Percentiles rank a stretch among this genome's conserved stretches.
phyloP scores from a whole-genome alignment of 2,888 invertebrate species.

The Apamea anceps region DNA sequence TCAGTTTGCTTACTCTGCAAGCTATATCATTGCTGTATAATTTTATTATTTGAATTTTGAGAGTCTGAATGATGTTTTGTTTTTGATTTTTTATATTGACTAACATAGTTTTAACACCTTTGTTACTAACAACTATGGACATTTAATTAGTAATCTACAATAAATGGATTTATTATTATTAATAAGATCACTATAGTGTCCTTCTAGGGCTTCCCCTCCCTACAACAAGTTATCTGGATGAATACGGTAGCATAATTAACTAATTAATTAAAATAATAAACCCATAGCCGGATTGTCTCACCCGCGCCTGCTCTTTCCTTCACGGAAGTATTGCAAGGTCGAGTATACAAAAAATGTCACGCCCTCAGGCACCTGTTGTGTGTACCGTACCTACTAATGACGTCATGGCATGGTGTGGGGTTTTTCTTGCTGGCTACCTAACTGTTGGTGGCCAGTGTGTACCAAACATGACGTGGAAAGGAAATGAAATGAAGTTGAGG shows the following conservation, averaged over 20 bases:
- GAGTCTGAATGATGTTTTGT: too few species aligned
- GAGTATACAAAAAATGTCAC: conserved; percentile 59
- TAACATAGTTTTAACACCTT: too few species aligned
- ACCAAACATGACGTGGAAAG: neutral
- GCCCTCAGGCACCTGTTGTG: conserved; percentile 58
- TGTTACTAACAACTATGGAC: too few species aligned
- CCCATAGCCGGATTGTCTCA: conserved; percentile 16
- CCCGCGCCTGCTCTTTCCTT: conserved; percentile 56
- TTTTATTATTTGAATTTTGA: too few species aligned
- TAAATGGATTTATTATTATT: too few species aligned
- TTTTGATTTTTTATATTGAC: too few species aligned
- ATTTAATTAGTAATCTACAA: too few species aligned
- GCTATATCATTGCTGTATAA: too few species aligned
- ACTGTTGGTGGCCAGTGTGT: neutral
- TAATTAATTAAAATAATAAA: conserved; percentile 23
- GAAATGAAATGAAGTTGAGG: too few species aligned
- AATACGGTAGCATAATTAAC: neutral
- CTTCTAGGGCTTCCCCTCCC: neutral
- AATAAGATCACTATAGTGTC: neutral
- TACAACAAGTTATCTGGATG: neutral
- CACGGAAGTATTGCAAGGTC: conserved; percentile 64
- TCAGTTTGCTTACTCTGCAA: too few species aligned
- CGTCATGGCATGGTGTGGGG: conserved; percentile 1
- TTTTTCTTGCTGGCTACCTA: conserved; percentile 13
- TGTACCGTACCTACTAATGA: conserved; percentile 21